Base-by-base conservation (phyloP, 2,797 vertebrate species). In the Neopelma chrysocephalum region DNA sequence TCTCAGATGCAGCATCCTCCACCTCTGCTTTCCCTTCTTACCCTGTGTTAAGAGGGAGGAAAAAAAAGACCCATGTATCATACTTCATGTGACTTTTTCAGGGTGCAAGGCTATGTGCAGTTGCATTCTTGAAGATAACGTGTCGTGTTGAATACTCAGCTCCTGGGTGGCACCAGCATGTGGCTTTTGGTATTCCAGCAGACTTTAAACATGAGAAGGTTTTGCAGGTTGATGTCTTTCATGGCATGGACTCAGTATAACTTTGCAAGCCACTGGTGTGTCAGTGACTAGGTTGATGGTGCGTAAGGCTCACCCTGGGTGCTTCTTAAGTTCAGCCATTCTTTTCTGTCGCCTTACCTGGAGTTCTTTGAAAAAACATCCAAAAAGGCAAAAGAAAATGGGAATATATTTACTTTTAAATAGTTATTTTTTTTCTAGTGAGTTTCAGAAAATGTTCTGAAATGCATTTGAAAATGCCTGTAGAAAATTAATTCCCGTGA, bases 401-500 rank as follows among this genome's bases (percentile, higher is more conserved):
- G 18, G 31, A 87, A 60, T 86, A 19, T 83, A 50, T 83, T 82
- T 90, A n/a, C 76, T 90, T 84, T 91, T 15, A 76, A 71, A 58
- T 87, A 70, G 31, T 69, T 1, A 1, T 45, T 34, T 47, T 47
- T 76, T 90, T 96, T 29, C 53, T 76, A 27, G 3, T 4, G 43
- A 32, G 20, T 76, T 90, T 72, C 43, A 93, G 51, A 84, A 89
- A 70, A 32, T 5, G 6, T 79, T 84, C 77, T 82, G 56, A 92
- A 87, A 51, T 72, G 51, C 10, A 0, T 89, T 93, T 89, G 70
- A 82, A 90, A 90, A 89, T 66, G 48, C 73, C 77, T 79, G 64
- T 64, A 82, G 86, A 82, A 96, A 93, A 64, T 42, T 68, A 84
- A 87, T 93, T 90, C 92, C 78, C 34, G 4, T 25, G 48, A 89